Base-by-base conservation (phyloP, 2,113 vertebrate genomes). In the Albula glossodonta region DNA sequence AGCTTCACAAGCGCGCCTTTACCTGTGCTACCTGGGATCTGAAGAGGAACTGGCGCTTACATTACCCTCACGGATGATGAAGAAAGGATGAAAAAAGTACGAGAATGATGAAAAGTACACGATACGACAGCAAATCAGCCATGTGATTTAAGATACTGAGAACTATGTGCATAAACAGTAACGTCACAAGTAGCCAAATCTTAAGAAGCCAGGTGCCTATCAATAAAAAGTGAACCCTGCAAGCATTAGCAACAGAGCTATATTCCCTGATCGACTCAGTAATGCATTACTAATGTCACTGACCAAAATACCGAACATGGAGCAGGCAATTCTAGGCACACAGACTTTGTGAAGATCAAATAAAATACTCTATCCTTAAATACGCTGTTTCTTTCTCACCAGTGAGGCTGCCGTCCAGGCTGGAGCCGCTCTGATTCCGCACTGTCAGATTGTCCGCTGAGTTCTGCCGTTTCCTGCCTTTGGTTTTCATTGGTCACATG, bases 401-500 rank as follows among this genome's bases (percentile, higher is more conserved):
- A 31, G 8, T 74, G 6, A 5, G n/a, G 10, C n/a, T 74, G 70
- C 31, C 31, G 70, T 74, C 70, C n/a, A n/a, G 70, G 70, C 9
- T 74, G 70, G 22, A 74, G 70, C n/a, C 70, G 5, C 22, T 74
- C n/a, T 70, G 17, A n/a, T 1, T n/a, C 17, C 12, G 63, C 22
- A 4, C 5, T 17, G n/a, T n/a, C 22, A n/a, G 70, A 22, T 31
- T n/a, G 22, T 74, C n/a, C 9, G 7, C 60, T 22, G 17, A 25
- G 19, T n/a, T 25, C n/a, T 74, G n/a, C n/a, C 22, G 22, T 25
- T 74, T 74, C 10, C 22, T 31, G n/a, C 12, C 63, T 51, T 78
- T 19, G 48, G 48, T 7, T 41, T 84, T 77, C 83, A 15, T 74
- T 2, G 50, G 25, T 84, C 83, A 84, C 70, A 53, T 84, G 83